These are phyloP conservation scores for Whitmania pigra DNA, from an alignment of 1,140 invertebrate species.

Conservation along the genomic window DNA sequence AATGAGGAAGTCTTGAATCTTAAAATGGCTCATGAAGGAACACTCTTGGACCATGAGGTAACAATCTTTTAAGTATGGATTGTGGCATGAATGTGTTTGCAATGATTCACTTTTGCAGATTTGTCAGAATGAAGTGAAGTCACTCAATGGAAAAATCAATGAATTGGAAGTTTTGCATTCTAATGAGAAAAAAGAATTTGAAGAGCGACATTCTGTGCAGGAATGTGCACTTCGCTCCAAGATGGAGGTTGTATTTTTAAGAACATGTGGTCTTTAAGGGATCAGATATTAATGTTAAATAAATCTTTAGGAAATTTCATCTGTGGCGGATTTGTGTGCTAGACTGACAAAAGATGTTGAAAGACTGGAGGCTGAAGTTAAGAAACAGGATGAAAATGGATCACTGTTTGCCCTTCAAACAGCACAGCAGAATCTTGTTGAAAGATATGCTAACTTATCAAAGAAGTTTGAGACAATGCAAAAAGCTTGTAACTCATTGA, in stretches of 20 bases:
- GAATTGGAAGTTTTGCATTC: not conserved
- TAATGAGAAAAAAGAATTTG: not conserved
- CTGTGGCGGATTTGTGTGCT: not conserved
- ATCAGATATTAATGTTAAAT: not conserved
- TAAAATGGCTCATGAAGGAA: conserved; percentile 27
- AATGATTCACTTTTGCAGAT: not conserved
- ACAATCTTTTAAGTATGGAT: not conserved
- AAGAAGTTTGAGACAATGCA: conserved; percentile 16
- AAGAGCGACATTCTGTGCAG: not conserved
- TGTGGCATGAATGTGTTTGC: not conserved
- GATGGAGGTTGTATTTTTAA: conserved; percentile 1
- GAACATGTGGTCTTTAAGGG: not conserved
- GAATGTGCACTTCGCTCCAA: no score
- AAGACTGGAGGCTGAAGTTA: conserved; percentile 5
- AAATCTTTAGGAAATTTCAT: conserved; percentile 5
- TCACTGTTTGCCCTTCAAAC: conserved; percentile 20
- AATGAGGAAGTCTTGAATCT: conserved; percentile 29
- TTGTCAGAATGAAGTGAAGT: not conserved
- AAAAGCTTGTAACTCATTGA: not conserved
- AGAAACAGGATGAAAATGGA: conserved; percentile 13
- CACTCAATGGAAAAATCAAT: not conserved
- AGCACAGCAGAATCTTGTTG: conserved; percentile 16
- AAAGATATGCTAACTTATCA: not conserved
- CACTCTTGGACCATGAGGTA: conserved; percentile 30
- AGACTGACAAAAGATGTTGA: not conserved